Base-by-base conservation (phyloP, 2,113 vertebrate genomes). In the Plectropomus leopardus region DNA sequence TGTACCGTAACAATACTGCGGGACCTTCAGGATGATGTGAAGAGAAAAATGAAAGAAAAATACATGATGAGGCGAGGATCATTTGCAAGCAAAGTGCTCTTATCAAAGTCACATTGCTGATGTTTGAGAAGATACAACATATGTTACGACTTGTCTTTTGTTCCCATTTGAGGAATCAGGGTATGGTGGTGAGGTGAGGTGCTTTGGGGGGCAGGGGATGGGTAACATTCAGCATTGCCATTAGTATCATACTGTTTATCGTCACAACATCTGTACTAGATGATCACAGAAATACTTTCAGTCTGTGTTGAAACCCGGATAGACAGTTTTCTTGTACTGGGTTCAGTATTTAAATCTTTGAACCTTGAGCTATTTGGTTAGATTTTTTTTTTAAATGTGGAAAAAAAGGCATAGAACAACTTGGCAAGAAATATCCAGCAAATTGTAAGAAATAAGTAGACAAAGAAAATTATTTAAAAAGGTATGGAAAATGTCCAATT, bases 91-190 rank as follows among this genome's bases (percentile, higher is more conserved):
- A 4, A 63, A 67, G 28, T 68, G 65, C 42, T 50, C 11, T 58
- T 21, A 24, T 69, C 53, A 66, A 54, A 53, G 42, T 51, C 28
- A 19, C 44, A 9, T 30, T 77, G 58, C 63, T 74, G 54, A 57
- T 50, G 21, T 5, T 16, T 6, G 61, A 50, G 65, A 63, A 68
- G 67, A 50, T 14, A 66, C 48, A 54, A 21, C 65, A 58, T 59
- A 51, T 7, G 8, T 48, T 4, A 68, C 50, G 34, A 44, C 50
- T 36, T 40, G 57, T 54, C 32, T 17, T 34, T 40, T 40, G 9
- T 40, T 58, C 89, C 92, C 86, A 90, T 92, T 89, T 87, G 89
- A 94, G 93, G 93, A 86, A 89, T 92, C 45, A 92, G 94, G 90
- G 92, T 94, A 65, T 80, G 90, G 93, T 91, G 89, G 91, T 42